Base-by-base conservation (phyloP, 2,888 invertebrate genomes). In the Gonocerus acuteangulatus region DNA sequence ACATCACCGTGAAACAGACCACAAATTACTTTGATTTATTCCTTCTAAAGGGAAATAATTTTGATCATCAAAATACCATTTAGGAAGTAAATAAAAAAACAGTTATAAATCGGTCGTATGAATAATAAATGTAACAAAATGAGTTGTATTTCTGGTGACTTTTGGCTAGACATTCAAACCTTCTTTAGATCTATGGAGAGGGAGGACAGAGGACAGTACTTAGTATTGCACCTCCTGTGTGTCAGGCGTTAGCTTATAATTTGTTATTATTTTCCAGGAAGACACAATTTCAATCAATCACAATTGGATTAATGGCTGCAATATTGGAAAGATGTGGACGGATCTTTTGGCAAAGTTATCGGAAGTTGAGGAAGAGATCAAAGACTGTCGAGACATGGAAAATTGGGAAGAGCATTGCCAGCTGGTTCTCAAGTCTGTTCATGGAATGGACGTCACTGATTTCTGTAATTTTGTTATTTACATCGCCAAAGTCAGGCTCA, bases 281-380 rank as follows among this genome's bases (percentile, higher is more conserved):
- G 90, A 95, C 72, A 93, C 95, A 27, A 89, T 97, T 70, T 97
- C 97, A 0, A 82, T 99, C 48, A 99, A 99, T 75, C 97, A 97
- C 73, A 99, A 99, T 74, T 96, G 95, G 91, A 81, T 95, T 62
- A 97, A 97, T 78, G 90, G 85, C 0, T 88, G 89, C 71, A 96
- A 95, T 72, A 78, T 95, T 65, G 73, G 78, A 61, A 74, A 76
- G 45, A 83, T 91, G 69, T 93, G 89, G 87, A 69, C 75, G 1
- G 81, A 84, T 48, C 74, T 96, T 48, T 76, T 79, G 65, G 73
- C 74, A 23, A 82, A 82, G 70, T 77, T 92, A 62, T 58, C 71
- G 34, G 80, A 80, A 57, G 89, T 94, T 2, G 80, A 86, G 75
- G 77, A 78, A 65, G 92, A 94, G 77, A 88, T 95, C 62, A 75